A percentile compares a stretch with the other conserved stretches of the same genome.
Conservation (phyloP, 2,797 vertebrate genomes). For the Pseudochromis fuscus region DNA sequence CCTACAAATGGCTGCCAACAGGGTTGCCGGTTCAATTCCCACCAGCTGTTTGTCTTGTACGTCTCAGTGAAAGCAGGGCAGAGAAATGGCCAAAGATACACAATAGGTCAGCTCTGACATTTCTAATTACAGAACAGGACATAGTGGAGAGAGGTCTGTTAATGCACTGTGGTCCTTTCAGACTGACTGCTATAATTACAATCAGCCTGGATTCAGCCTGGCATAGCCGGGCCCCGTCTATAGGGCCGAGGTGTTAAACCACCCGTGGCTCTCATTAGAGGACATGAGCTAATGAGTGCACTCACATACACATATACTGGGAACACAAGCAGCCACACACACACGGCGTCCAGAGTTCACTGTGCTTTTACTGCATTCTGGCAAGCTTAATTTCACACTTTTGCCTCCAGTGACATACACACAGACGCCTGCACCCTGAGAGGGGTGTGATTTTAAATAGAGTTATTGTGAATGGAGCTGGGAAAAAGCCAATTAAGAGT, state of each 20-base stretch:
- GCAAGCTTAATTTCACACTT: constrained; percentile 78
- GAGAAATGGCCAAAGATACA: constrained; percentile 53
- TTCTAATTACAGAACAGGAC: constrained; percentile 77
- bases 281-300: constrained; percentile 77
- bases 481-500: constrained; percentile 78
- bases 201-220: constrained; percentile 73
- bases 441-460: constrained; percentile 72
- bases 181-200: constrained; percentile 78
- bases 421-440: constrained; percentile 42
- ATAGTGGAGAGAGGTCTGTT: constrained; percentile 47
- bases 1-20: constrained; percentile 48
- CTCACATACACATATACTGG: constrained; percentile 58
- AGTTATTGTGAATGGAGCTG: constrained; percentile 76
- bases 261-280: constrained; percentile 80
- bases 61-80: constrained; percentile 44
- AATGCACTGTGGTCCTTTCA: constrained; percentile 61
- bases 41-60: constrained; percentile 63
- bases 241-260: constrained; percentile 77
- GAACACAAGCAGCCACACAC: constrained; percentile 61
- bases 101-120: constrained; percentile 70
- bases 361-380: constrained; percentile 73
- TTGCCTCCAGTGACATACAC: constrained; percentile 69
- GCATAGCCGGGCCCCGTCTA: constrained; percentile 61
- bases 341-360: constrained; percentile 53
- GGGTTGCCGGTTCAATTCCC: constrained; percentile 69